A percentile compares a stretch with the other conserved stretches of the same genome.
Conservation (phyloP, 2,797 vertebrate species). For the Scleropages formosus region DNA sequence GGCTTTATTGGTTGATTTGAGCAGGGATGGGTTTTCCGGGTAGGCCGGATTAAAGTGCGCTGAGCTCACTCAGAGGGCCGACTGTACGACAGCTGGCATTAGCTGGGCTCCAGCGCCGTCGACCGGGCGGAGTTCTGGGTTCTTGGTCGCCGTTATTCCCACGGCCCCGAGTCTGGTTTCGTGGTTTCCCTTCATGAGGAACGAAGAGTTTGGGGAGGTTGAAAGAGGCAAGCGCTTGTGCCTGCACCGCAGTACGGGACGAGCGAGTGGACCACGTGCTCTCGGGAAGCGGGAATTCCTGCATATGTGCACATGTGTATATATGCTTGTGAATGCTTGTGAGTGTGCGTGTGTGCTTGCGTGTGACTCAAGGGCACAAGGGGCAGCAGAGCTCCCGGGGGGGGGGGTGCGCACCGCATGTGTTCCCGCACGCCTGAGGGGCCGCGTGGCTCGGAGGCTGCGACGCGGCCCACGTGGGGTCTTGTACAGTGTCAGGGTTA, state of each 20-base stretch:
- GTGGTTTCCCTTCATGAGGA: too few relatives aligned
- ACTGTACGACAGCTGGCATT: neutral
- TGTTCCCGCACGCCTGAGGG: too few relatives aligned
- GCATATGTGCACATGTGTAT: conserved; percentile 23
- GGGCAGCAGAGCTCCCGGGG: too few relatives aligned
- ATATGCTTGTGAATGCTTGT: conserved; percentile 12
- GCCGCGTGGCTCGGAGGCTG: neutral
- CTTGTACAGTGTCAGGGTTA: conserved; percentile 73
- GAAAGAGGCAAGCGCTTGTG: too few relatives aligned
- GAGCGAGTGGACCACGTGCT: neutral
- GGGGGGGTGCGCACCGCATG: too few relatives aligned
- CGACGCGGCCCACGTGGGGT: conserved; percentile 60
- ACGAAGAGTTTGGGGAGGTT: too few relatives aligned
- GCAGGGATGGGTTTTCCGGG: too few relatives aligned
- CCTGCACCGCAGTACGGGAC: neutral
- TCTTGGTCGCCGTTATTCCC: neutral
- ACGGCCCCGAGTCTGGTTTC: neutral
- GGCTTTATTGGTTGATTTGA: neutral
- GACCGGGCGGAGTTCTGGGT: too few relatives aligned
- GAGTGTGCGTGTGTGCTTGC: conserved; percentile 26
- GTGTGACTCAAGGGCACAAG: neutral
- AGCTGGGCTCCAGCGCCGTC: neutral
- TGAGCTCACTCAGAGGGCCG: neutral
- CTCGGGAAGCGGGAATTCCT: neutral
- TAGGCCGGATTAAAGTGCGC: too few relatives aligned